These are phyloP conservation scores for Philotrypesis tridentata DNA, from an alignment of 1,140 invertebrate genomes.

Conservation along the genomic window DNA sequence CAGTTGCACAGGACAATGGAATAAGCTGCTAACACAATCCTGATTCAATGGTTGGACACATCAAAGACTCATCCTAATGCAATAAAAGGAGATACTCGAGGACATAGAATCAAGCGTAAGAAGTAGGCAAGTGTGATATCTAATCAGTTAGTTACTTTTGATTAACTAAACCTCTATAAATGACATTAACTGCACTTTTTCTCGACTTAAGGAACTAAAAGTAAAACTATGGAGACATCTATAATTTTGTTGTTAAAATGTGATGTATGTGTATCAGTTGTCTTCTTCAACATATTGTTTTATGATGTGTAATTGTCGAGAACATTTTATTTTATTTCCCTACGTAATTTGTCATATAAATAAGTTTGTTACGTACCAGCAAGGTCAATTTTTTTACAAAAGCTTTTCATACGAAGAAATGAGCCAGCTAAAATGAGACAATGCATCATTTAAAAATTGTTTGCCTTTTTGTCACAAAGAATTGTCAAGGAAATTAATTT, in stretches of 20 bases:
- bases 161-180: slow-evolving; percentile 7
- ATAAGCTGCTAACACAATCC: slow-evolving; percentile 90
- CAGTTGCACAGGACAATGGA: slow-evolving; percentile 95
- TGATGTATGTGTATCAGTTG: slow-evolving; percentile 9
- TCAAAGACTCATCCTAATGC: slow-evolving; percentile 61
- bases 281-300: slow-evolving; percentile 14
- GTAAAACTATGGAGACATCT: slow-evolving; percentile 1
- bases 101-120: slow-evolving; percentile 73
- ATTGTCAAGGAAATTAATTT: no score
- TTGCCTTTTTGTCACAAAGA: no score
- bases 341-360: no score
- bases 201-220: slow-evolving; percentile 33
- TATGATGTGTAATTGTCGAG: slow-evolving; percentile 18
- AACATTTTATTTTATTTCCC: no score
- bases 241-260: slow-evolving; percentile 28
- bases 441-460: no score
- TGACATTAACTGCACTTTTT: slow-evolving; percentile 9
- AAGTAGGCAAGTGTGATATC: slow-evolving; percentile 59
- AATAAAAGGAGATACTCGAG: slow-evolving; percentile 65
- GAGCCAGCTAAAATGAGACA: no score
- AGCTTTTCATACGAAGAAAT: no score
- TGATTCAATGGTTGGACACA: slow-evolving; percentile 80
- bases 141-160: slow-evolving; percentile 15
- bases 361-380: no score
- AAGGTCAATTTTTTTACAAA: no score